A percentile compares a stretch with the other conserved stretches of the same genome.
Conservation (phyloP, 2,113 vertebrate species). For the Mus pahari region DNA sequence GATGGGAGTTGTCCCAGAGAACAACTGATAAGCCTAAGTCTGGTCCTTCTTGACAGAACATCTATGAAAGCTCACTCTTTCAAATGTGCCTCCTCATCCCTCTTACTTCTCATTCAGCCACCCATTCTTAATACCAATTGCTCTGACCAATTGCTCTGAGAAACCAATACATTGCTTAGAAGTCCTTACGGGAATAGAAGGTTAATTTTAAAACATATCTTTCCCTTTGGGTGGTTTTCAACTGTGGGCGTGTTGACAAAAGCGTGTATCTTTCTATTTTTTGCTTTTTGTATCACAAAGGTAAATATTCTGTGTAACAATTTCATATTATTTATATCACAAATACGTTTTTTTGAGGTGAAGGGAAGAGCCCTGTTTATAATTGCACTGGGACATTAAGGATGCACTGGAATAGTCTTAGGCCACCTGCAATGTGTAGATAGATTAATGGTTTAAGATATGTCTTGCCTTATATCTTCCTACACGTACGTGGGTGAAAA, state of each 20-base stretch:
- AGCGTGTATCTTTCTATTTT: too few species aligned
- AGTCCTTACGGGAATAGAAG: constrained; percentile 4
- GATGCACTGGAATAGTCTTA: not conserved
- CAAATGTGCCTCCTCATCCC: not conserved
- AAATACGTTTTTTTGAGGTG: not conserved
- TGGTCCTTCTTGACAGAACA: not conserved
- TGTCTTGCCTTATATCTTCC: not conserved
- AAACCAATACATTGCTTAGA: constrained; percentile 15
- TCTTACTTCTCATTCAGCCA: not conserved
- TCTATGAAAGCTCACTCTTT: not conserved
- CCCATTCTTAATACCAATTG: not conserved
- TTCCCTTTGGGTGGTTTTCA: not conserved
- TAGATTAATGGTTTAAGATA: not conserved
- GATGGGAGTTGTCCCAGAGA: not conserved
- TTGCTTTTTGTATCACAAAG: constrained; percentile 2
- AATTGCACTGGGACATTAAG: not conserved
- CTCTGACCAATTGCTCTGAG: not conserved
- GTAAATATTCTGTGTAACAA: not conserved
- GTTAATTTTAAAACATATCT: not conserved
- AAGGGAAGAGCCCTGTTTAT: not conserved
- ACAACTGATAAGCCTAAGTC: not conserved
- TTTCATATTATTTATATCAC: not conserved
- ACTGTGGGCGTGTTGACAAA: not conserved
- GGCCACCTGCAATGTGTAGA: not conserved
- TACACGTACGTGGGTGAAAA: not conserved